Percentiles rank a stretch among this genome's conserved stretches.
phyloP scores from a whole-genome alignment of 2,113 vertebrate species.

The Zosterops hypoxanthus region DNA sequence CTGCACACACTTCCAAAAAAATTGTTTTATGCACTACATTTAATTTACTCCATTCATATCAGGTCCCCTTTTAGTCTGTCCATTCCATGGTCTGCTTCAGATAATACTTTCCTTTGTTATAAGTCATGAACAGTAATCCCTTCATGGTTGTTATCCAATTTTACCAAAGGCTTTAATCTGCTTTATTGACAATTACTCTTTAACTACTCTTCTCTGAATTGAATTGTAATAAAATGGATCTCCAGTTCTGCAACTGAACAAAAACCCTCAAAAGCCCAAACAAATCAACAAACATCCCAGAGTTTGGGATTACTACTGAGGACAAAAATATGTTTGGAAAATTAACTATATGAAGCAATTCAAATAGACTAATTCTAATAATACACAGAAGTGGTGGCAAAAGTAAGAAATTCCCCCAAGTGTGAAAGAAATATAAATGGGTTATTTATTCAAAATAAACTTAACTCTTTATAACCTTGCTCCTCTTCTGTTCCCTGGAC shows the following conservation, averaged over 20 bases:
- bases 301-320: neutral
- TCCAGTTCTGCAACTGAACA: neutral
- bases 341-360: neutral
- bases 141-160: conserved; percentile 41
- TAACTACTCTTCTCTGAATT: neutral
- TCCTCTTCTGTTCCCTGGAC: neutral
- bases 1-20: neutral
- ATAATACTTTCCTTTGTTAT: conserved; percentile 16
- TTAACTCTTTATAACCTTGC: neutral
- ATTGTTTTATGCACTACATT: neutral
- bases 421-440: neutral
- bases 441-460: neutral
- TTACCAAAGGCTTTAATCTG: conserved; percentile 31
- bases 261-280: neutral
- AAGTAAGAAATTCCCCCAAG: neutral
- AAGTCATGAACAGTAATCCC: conserved; percentile 32
- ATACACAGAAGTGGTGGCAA: neutral
- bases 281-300: neutral
- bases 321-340: neutral
- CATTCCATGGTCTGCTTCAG: neutral
- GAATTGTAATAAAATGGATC: neutral
- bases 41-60: conserved; percentile 14
- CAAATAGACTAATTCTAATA: neutral
- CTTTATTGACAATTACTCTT: conserved; percentile 36
- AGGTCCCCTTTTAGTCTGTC: neutral